phyloP scores from a whole-genome alignment of 1,140 invertebrate genomes.

The Contarinia nasturtii region DNA sequence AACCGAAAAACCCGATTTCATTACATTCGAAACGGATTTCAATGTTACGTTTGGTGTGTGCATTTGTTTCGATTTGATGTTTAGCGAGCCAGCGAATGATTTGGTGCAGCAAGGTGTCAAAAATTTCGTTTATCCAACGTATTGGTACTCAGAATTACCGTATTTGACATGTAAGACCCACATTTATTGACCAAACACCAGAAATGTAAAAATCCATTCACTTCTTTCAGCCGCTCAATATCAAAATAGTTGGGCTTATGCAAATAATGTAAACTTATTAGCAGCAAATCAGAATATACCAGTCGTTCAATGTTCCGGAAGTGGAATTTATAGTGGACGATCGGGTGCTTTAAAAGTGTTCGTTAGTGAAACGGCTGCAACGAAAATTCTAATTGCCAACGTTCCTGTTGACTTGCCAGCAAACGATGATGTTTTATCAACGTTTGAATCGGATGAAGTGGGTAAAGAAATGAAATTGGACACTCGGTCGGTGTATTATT shows the following conservation, averaged over 20 bases:
- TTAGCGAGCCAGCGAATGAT: conserved; percentile 30
- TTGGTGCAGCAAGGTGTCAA: conserved; percentile 25
- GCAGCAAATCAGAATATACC: conserved; percentile 19
- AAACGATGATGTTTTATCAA: too few species aligned
- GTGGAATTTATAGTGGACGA: conserved; percentile 17
- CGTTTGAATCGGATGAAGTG: too few species aligned
- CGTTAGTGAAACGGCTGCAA: conserved; percentile 11
- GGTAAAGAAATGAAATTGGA: too few species aligned
- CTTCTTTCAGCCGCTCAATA: conserved; percentile 19
- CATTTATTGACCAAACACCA: too few species aligned
- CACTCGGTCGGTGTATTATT: too few species aligned
- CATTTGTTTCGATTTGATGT: conserved; percentile 63
- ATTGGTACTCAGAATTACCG: conserved; percentile 51
- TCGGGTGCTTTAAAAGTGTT: conserved; percentile 8
- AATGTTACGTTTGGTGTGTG: conserved; percentile 61
- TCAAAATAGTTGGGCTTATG: conserved; percentile 23
- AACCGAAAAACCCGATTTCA: conserved; percentile 18
- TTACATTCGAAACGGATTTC: conserved; percentile 58
- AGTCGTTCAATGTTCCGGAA: conserved; percentile 12
- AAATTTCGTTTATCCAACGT: conserved; percentile 49
- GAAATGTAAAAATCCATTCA: too few species aligned
- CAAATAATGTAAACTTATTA: conserved; percentile 25
- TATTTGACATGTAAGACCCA: conserved; percentile 33
- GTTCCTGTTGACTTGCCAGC: background rate
- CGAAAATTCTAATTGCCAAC: conserved; percentile 9